phyloP scores from a whole-genome alignment of 2,113 vertebrate species.

The Triplophysa siluroides region DNA sequence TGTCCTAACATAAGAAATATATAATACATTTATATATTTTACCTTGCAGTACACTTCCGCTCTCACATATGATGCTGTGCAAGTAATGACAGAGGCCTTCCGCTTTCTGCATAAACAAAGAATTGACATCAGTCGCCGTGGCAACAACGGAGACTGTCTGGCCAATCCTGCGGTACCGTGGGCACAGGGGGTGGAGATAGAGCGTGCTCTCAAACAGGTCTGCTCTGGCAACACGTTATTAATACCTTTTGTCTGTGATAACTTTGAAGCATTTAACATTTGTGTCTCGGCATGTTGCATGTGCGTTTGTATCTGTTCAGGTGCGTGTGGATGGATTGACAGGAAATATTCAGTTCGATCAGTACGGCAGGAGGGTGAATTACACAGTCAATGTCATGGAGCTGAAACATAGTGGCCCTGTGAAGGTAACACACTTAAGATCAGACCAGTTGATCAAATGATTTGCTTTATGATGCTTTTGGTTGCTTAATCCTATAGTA shows the following conservation, averaged over 20 bases:
- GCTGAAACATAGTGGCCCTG: slow-evolving; percentile 91
- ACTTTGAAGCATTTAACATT: no score
- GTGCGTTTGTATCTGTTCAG: slow-evolving; percentile 63
- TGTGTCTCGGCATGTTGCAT: neutral
- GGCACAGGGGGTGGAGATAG: slow-evolving; percentile 96
- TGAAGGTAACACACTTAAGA: slow-evolving; percentile 80
- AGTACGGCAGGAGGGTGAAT: slow-evolving; percentile 94
- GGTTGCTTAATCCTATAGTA: no score
- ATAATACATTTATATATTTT: slow-evolving; percentile 17
- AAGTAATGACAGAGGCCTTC: slow-evolving; percentile 97
- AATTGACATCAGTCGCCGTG: slow-evolving; percentile 92
- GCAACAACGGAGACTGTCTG: slow-evolving; percentile 93
- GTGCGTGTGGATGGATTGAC: slow-evolving; percentile 94
- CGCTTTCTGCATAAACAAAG: slow-evolving; percentile 94
- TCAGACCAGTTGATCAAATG: no score
- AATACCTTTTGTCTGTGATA: neutral
- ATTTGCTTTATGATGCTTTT: no score
- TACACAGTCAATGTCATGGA: slow-evolving; percentile 97
- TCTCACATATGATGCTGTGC: slow-evolving; percentile 92
- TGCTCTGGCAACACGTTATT: neutral
- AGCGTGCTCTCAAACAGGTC: slow-evolving; percentile 95
- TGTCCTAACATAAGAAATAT: neutral
- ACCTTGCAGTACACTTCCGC: slow-evolving; percentile 91
- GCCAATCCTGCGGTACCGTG: slow-evolving; percentile 96
- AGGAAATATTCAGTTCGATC: slow-evolving; percentile 97